These are phyloP conservation scores for Drosophila testacea DNA, from an alignment of 2,888 invertebrate species.

Conservation along the genomic window DNA sequence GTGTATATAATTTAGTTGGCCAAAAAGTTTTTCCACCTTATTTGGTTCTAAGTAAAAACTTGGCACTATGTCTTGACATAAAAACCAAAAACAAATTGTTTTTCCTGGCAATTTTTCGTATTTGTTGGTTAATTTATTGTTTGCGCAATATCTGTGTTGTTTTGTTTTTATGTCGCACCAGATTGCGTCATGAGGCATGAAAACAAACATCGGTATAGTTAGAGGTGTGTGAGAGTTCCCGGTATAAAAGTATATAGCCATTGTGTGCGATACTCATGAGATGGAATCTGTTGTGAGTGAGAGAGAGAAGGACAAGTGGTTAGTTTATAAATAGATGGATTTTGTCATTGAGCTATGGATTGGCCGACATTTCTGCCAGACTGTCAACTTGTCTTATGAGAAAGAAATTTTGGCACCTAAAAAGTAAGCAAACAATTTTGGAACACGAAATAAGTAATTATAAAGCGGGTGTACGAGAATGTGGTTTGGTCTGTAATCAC, in stretches of 20 bases:
- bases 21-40: constrained; percentile 51
- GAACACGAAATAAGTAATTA: constrained; percentile 30
- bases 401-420: constrained; percentile 29
- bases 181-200: constrained; percentile 64
- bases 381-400: constrained; percentile 28
- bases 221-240: constrained; percentile 50
- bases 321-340: constrained; percentile 66
- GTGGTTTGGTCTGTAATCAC: neutral
- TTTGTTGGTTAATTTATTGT: constrained; percentile 71
- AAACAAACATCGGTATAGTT: constrained; percentile 40
- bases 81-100: constrained; percentile 51
- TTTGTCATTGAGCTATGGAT: constrained; percentile 52
- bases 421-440: constrained; percentile 1
- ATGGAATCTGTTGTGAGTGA: constrained; percentile 8
- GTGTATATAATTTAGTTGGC: constrained; percentile 36
- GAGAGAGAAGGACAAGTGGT: constrained; percentile 42
- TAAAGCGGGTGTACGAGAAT: neutral
- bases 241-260: constrained; percentile 8
- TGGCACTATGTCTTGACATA: constrained; percentile 41
- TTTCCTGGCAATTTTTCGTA: constrained; percentile 61
- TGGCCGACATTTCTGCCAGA: constrained; percentile 48
- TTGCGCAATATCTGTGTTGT: constrained; percentile 59
- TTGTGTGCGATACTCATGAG: constrained; percentile 10
- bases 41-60: constrained; percentile 26
- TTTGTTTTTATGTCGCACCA: constrained; percentile 25